A percentile compares a stretch with the other conserved stretches of the same genome.
phyloP scores from a whole-genome alignment of 2,113 vertebrate species.

The Tichodroma muraria region DNA sequence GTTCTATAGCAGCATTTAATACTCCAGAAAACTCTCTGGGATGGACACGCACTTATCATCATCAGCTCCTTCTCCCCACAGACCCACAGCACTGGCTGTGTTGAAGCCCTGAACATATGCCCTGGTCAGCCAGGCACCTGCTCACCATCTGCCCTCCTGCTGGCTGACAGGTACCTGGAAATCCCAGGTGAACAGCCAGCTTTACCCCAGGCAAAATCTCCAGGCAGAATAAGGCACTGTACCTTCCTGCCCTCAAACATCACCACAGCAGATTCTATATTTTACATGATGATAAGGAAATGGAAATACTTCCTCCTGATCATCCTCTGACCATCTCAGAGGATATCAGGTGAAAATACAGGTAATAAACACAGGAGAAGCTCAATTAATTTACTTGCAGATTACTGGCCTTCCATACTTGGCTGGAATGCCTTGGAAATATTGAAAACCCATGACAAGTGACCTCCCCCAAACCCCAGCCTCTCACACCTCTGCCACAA shows the following conservation, averaged over 20 bases:
- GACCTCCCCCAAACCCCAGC: background rate
- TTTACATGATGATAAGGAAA: rapidly evolving
- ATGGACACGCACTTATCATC: background rate
- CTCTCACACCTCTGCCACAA: background rate
- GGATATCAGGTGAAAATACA: background rate
- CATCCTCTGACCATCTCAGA: too few relatives aligned
- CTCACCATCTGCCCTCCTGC: background rate
- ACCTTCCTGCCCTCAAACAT: background rate
- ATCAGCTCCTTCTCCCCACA: background rate
- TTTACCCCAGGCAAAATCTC: background rate
- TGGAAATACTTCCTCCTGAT: background rate
- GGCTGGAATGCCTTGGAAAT: background rate
- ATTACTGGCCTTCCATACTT: background rate
- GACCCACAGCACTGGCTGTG: rapidly evolving
- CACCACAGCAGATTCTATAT: background rate
- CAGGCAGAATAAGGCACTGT: background rate
- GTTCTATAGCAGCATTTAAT: background rate
- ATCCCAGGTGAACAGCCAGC: background rate
- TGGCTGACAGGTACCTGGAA: background rate
- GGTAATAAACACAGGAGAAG: background rate
- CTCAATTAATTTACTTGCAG: background rate
- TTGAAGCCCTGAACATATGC: background rate
- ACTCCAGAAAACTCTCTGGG: background rate
- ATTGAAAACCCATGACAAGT: background rate
- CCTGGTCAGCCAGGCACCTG: background rate